Evolutionary conservation across 1,140 invertebrate species (phyloP).

Genomic region (Drosophila subobscura): DNA sequence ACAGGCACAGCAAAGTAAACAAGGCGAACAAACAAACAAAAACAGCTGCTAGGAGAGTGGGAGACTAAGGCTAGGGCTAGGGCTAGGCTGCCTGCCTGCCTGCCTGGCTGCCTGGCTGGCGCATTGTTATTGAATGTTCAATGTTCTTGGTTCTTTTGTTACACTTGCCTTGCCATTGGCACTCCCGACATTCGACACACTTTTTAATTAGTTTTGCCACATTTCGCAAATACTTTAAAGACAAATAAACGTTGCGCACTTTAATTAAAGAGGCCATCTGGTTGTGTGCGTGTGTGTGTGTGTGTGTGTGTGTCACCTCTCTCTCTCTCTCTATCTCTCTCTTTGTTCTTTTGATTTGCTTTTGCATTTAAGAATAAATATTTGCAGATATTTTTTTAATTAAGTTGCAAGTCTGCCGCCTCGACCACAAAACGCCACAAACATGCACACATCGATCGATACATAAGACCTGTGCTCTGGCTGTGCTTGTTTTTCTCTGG

Average conservation of each 20-base stretch:
- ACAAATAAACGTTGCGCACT: constrained; percentile 64
- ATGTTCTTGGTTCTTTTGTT: constrained; percentile 52
- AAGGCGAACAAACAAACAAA: constrained; percentile 27
- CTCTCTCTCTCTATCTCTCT: not conserved
- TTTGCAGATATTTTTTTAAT: constrained; percentile 37
- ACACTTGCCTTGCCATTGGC: constrained; percentile 74
- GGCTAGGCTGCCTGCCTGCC: too few relatives aligned
- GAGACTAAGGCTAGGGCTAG: too few relatives aligned
- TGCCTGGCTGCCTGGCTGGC: too few relatives aligned
- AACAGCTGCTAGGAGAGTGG: constrained; percentile 33
- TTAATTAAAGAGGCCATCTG: constrained; percentile 59
- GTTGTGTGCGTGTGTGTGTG: too few relatives aligned
- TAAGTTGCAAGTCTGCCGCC: constrained; percentile 7
- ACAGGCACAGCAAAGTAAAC: constrained; percentile 44
- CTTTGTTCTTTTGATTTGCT: constrained; percentile 8
- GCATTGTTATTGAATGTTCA: too few relatives aligned
- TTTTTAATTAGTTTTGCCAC: constrained; percentile 79
- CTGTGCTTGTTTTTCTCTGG: constrained; percentile 1
- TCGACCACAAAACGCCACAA: not conserved
- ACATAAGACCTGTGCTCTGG: too few relatives aligned
- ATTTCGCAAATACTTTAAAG: constrained; percentile 75
- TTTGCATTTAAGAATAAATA: constrained; percentile 38
- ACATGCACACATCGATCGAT: not conserved
- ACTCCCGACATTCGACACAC: constrained; percentile 62
- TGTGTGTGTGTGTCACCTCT: not conserved